phyloP scores from a whole-genome alignment of 2,113 vertebrate species.

The Xiphias gladius region DNA sequence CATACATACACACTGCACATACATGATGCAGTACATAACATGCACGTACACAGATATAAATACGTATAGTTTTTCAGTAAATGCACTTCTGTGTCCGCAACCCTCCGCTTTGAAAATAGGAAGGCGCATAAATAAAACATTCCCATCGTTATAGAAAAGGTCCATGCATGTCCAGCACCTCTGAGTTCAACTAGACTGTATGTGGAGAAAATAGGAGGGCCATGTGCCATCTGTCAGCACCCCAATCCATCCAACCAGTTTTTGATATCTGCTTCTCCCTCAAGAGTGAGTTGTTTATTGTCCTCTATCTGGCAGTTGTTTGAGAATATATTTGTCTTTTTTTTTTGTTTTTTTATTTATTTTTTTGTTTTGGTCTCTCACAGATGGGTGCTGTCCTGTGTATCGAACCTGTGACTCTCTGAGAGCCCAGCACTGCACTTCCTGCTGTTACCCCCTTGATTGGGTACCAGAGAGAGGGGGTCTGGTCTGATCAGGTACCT shows the following conservation, averaged over 20 bases:
- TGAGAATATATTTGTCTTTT: slow-evolving; percentile 20
- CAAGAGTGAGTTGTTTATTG: slow-evolving; percentile 22
- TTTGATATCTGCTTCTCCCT: slow-evolving; percentile 24
- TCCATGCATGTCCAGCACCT: slow-evolving; percentile 73
- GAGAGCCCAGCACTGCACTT: slow-evolving; percentile 79
- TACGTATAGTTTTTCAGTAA: slow-evolving; percentile 71
- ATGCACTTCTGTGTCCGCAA: slow-evolving; percentile 85
- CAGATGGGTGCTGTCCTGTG: slow-evolving; percentile 87
- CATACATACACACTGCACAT: slow-evolving; percentile 32
- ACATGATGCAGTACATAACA: slow-evolving; percentile 73
- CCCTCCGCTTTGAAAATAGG: slow-evolving; percentile 70
- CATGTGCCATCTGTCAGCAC: slow-evolving; percentile 13
- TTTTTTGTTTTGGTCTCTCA: slow-evolving; percentile 65
- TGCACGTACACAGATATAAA: slow-evolving; percentile 80
- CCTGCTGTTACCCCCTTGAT: slow-evolving; percentile 79
- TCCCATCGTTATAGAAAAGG: slow-evolving; percentile 68
- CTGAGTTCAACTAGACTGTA: slow-evolving; percentile 32
- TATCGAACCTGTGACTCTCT: slow-evolving; percentile 83
- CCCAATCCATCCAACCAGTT: slow-evolving; percentile 5
- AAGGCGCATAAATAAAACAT: slow-evolving; percentile 78
- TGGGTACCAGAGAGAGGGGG: slow-evolving; percentile 85
- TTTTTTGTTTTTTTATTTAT: neutral
- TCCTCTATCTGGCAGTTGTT: slow-evolving; percentile 44
- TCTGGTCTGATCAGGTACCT: slow-evolving; percentile 89
- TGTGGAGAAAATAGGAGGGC: slow-evolving; percentile 18